A percentile compares a stretch with the other conserved stretches of the same genome.
phyloP scores from a whole-genome alignment of 2,888 invertebrate species.

The Oxycera nigricornis region DNA sequence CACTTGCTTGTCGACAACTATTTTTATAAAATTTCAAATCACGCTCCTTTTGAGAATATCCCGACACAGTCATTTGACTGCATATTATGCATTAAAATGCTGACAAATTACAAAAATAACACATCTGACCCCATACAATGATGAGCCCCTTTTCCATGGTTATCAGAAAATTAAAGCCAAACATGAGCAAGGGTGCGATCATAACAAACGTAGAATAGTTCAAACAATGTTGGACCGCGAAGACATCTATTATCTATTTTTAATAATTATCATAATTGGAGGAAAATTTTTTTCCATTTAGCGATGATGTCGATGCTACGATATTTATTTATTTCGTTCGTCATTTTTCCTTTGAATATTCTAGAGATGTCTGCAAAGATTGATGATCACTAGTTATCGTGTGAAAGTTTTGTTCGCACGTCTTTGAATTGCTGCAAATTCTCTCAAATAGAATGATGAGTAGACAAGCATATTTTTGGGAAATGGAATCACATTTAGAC shows the following conservation, averaged over 20 bases:
- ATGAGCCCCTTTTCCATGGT: neutral
- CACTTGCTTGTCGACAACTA: neutral
- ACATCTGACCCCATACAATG: constrained; percentile 22
- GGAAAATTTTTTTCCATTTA: neutral
- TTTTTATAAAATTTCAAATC: neutral
- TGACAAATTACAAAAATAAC: constrained; percentile 18
- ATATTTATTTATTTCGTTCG: neutral
- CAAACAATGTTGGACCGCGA: neutral
- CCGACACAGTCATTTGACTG: neutral
- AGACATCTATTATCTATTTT: neutral
- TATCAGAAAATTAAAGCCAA: neutral
- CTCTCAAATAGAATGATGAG: constrained; percentile 1
- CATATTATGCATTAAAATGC: constrained; percentile 6
- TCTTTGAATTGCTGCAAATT: neutral
- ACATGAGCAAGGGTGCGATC: neutral
- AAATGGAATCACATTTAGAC: neutral
- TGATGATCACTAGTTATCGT: neutral
- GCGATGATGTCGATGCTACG: neutral
- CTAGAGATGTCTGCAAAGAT: constrained; percentile 2
- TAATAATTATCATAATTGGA: constrained; percentile 18
- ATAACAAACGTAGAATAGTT: neutral
- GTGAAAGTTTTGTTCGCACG: constrained; percentile 15
- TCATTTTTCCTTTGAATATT: neutral
- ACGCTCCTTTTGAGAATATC: neutral
- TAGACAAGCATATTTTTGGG: constrained; percentile 1